Evolutionary conservation across 2,113 vertebrate species (phyloP), one percentile per base, ranked within the genome.

Genomic region (Corydoras maculifer): DNA sequence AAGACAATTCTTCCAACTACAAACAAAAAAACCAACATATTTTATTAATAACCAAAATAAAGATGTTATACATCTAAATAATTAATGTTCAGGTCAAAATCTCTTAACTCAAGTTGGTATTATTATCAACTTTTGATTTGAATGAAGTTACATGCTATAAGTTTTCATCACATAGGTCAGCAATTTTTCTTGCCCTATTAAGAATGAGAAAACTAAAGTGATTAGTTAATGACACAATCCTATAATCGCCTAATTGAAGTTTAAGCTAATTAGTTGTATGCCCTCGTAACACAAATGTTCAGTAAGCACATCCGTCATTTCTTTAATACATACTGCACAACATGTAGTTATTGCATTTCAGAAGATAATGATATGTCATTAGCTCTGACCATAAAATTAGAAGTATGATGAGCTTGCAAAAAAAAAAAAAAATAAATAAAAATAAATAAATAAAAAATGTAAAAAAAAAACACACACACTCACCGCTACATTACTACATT

Each of bases 1-100:
- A 98, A 97, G 84, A 98, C 93, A 80, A 99, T 98, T 59, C 94
- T 93, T 82, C 97, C 96, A 89, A 97, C 97, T 98, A 74, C 58
- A 80, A 83, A 14, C 84, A 43, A 78, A 48, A 31, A 59, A n/a
- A n/a, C n/a, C n/a, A n/a, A 75, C 51, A 43, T 4, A 75, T 25
- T 18, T 15, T 25, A 64, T 54, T 51, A 15, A 13, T 25, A 11
- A 9, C 51, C 59, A n/a, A 71, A 9, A 71, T 15, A 57, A 57
- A 57, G 3, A n/a, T 8, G 7, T 0, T 43, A 2, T 43, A 43
- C 35, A 43, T 4, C 35, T 43, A 25, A 25, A 25, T 25, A 25
- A 25, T 25, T 25, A 25, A 25, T 25, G 18, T 25, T 25, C 18
- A 25, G 18, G 18, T 25, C 18, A 25, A 25, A 25, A 25, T 25